Percentiles rank a stretch among this genome's conserved stretches.
These are phyloP conservation scores for Zoanthus sociatus DNA, from an alignment of 92 coral and sea anemone species.

Conservation along the genomic window DNA sequence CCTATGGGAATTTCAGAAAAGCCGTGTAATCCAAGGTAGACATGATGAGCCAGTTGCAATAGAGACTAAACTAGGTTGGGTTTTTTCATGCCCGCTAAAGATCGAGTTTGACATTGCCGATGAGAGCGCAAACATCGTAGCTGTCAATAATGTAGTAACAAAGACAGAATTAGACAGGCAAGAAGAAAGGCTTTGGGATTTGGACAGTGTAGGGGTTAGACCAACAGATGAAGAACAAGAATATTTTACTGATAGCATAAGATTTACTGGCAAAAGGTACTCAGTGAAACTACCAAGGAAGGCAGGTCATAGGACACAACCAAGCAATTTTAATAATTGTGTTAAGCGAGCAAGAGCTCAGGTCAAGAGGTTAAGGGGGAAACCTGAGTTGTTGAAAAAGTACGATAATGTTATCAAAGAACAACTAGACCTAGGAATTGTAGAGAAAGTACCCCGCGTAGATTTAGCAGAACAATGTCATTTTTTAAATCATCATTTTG, in stretches of 20 bases:
- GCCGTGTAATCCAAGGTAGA: slow-evolving; percentile 47
- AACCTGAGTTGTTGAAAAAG: slow-evolving; percentile 16
- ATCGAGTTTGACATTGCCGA: slow-evolving; percentile 4
- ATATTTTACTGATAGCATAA: slow-evolving; percentile 3
- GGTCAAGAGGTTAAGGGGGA: slow-evolving; percentile 1
- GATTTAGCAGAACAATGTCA: background rate
- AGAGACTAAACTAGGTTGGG: slow-evolving; percentile 59
- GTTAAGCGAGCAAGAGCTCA: background rate
- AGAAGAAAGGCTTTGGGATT: slow-evolving; percentile 52
- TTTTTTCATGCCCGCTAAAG: slow-evolving; percentile 56
- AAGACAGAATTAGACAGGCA: slow-evolving; percentile 11
- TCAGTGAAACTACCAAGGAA: slow-evolving; percentile 39
- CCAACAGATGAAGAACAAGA: slow-evolving; percentile 52
- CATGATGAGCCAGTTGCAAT: slow-evolving; percentile 56
- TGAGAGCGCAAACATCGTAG: slow-evolving; percentile 3
- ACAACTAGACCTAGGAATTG: slow-evolving; percentile 30
- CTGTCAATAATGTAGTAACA: slow-evolving; percentile 19
- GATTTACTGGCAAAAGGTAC: slow-evolving; percentile 37
- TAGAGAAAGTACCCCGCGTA: background rate
- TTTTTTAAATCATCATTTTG: slow-evolving; percentile 19
- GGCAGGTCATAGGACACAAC: slow-evolving; percentile 11
- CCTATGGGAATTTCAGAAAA: slow-evolving; percentile 66
- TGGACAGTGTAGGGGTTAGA: slow-evolving; percentile 57
- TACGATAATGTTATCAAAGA: background rate
- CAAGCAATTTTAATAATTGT: slow-evolving; percentile 6